phyloP scores from a whole-genome alignment of 2,113 vertebrate species.

The Pomatorhinus ruficollis region DNA sequence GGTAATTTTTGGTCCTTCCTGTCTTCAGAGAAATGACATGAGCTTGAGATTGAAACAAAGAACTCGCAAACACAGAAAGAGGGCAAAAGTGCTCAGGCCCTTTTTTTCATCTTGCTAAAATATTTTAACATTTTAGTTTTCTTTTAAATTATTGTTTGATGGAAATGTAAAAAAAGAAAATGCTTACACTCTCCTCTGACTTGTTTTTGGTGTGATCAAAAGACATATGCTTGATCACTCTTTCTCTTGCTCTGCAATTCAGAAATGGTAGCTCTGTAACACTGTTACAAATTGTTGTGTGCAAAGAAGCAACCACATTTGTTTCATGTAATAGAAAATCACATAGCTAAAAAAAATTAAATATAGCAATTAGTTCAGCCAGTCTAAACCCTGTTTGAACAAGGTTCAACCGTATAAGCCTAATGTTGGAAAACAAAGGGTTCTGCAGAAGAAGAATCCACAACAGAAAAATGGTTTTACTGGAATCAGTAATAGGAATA shows the following conservation, averaged over 20 bases:
- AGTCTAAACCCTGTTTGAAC: background rate
- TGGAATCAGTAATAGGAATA: background rate
- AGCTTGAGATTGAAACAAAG: background rate
- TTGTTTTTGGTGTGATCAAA: background rate
- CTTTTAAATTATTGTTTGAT: background rate
- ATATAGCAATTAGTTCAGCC: background rate
- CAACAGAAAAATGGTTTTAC: background rate
- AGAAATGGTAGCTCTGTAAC: background rate
- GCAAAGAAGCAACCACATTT: background rate
- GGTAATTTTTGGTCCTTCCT: background rate
- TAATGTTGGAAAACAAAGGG: background rate
- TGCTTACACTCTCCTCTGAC: background rate
- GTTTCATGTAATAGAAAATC: background rate
- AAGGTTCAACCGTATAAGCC: background rate
- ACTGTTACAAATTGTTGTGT: background rate
- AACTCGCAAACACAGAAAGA: background rate
- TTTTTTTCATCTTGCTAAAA: background rate
- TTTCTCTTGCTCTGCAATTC: background rate
- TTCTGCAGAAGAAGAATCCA: background rate
- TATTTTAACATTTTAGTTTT: background rate
- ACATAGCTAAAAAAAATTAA: background rate
- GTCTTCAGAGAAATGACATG: background rate
- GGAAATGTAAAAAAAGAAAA: background rate
- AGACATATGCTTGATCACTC: background rate
- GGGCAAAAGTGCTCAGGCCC: background rate